phyloP scores from a whole-genome alignment of 2,888 invertebrate genomes.

The Zhuqinia jingwanae region DNA sequence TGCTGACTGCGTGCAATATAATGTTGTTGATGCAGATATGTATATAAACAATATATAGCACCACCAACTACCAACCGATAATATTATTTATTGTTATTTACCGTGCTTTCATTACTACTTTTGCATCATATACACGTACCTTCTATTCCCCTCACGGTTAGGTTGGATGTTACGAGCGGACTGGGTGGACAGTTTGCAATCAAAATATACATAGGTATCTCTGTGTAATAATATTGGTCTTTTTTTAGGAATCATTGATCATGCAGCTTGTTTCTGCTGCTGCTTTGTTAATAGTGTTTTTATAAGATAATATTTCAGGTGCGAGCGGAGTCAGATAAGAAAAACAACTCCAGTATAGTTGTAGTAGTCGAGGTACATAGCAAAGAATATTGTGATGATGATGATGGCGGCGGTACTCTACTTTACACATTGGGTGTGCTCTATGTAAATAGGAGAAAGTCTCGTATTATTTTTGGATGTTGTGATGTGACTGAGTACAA shows the following conservation, averaged over 20 bases:
- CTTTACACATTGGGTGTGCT: no score
- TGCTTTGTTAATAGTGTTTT: no score
- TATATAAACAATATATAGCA: no score
- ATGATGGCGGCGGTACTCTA: constrained; percentile 1
- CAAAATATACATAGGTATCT: no score
- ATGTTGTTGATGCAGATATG: background rate
- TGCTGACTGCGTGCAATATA: background rate
- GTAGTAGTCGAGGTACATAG: no score
- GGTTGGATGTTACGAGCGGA: constrained; percentile 35
- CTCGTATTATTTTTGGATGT: no score
- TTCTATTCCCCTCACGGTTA: background rate
- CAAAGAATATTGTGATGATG: background rate
- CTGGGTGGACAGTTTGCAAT: no score
- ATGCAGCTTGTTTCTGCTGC: no score
- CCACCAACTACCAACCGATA: constrained; percentile 6
- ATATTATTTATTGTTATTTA: constrained; percentile 18
- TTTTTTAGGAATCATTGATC: constrained; percentile 35
- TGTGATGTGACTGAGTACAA: background rate
- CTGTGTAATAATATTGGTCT: constrained; percentile 16
- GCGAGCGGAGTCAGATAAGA: background rate
- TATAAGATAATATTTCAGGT: background rate
- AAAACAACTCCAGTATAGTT: constrained; percentile 12
- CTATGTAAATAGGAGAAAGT: no score
- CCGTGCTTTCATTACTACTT: constrained; percentile 39
- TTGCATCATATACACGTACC: constrained; percentile 28